These are phyloP conservation scores for Panthera leo DNA, from an alignment of 2,113 vertebrate species.

Conservation along the genomic window DNA sequence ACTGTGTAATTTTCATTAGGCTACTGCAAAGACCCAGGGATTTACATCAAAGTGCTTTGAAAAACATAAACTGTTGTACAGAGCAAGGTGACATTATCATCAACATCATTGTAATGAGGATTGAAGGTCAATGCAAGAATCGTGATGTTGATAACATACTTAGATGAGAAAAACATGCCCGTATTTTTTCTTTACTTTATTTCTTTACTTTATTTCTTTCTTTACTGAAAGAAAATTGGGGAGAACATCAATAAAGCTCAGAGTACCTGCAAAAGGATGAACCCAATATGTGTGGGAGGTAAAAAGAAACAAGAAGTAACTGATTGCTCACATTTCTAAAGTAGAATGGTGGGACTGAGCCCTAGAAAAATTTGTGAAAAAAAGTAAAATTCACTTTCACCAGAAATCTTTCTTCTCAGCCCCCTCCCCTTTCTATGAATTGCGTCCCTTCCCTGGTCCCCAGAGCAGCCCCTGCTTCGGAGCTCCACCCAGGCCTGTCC, in stretches of 20 bases:
- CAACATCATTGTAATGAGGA: neutral
- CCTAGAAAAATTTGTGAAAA: neutral
- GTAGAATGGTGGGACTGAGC: neutral
- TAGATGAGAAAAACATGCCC: conserved; percentile 30
- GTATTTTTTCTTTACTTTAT: no score
- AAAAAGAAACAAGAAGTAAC: neutral
- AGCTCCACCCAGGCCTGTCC: neutral
- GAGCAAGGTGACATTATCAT: neutral
- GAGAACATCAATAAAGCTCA: neutral
- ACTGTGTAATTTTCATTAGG: neutral
- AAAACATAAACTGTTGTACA: neutral
- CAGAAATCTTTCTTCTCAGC: neutral
- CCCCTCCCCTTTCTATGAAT: neutral
- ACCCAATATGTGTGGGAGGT: neutral
- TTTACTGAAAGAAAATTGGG: neutral
- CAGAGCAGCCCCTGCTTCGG: neutral
- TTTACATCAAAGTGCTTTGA: neutral
- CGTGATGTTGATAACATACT: neutral
- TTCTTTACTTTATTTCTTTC: neutral
- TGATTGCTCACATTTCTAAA: neutral
- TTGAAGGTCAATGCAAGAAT: neutral
- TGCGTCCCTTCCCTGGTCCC: neutral
- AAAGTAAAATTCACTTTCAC: neutral
- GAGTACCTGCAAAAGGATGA: neutral
- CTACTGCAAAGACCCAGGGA: neutral